phyloP scores from a whole-genome alignment of 2,888 invertebrate genomes.

The Volucella zonaria region DNA sequence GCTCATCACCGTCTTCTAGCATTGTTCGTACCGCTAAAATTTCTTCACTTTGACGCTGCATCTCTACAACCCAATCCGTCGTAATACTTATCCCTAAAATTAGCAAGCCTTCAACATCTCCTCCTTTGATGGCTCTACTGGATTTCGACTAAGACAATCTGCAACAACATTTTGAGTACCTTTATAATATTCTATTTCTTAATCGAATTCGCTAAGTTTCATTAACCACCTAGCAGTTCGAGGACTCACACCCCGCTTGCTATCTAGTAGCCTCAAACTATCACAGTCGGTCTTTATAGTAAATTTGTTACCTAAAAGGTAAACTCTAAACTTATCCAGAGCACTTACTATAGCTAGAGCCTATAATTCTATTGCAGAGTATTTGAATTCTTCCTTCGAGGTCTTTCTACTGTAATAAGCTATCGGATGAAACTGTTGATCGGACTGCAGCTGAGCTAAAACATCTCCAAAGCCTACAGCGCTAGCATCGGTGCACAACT shows the following conservation, averaged over 20 bases:
- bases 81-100: background rate
- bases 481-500: background rate
- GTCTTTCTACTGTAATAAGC: background rate
- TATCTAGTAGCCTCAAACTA: background rate
- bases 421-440: background rate
- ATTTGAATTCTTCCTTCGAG: background rate
- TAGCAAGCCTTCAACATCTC: background rate
- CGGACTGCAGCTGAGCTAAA: background rate
- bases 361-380: background rate
- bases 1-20: background rate
- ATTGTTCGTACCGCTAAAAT: background rate
- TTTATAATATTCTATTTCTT: slow-evolving; percentile 5
- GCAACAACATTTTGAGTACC: slow-evolving; percentile 8
- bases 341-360: background rate
- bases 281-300: slow-evolving; percentile 2
- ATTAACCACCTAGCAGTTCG: slow-evolving; percentile 9
- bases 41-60: background rate
- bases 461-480: background rate
- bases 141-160: slow-evolving; percentile 7
- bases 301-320: background rate
- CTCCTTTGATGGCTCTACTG: background rate
- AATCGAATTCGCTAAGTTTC: slow-evolving; percentile 11
- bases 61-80: background rate
- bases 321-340: background rate
- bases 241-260: slow-evolving; percentile 8